Evolutionary conservation across 1,140 invertebrate genomes (phyloP), one percentile per base, ranked within the genome.

Genomic region (Hyphantria cunea): DNA sequence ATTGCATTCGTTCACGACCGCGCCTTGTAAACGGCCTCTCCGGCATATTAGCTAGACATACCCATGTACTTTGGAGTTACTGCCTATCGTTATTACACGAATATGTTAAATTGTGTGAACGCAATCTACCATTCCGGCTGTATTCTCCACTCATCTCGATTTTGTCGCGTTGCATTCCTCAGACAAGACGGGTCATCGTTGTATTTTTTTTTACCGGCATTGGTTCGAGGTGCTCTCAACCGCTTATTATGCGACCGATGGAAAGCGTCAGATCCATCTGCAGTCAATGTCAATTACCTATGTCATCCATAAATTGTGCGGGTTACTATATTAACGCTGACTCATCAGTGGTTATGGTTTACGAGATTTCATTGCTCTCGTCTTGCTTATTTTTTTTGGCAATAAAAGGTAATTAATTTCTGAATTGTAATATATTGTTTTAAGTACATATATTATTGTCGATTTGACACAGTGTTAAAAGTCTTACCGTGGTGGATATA

Each of bases 1-100:
- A 88, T 86, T 88, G 86, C 82, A 85, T 84, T 87, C 72, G 72
- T 68, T 69, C 73, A 75, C 76, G 80, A 82, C 76, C 84, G 81
- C 82, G 85, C 84, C 84, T 88, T 79, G 77, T 74, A 67, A 82
- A 74, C 78, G 72, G 76, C 72, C 76, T 77, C 70, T 72, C 70
- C 64, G 64, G 63, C 64, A 75, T 65, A 70, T 71, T 77, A 73
- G 64, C 62, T 74, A 74, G 67, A 72, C 48, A 65, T 75, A 78
- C 66, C 56, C 75, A 74, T 64, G 68, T 73, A 79, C 72, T 77
- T 77, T 67, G 77, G 72, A 79, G 70, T 76, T 67, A 70, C 69
- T 76, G 76, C 77, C 76, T 83, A 74, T 79, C 74, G 72, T 75
- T 84, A 83, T 80, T 76, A 84, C 66, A 71, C 79, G 76, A 58